phyloP scores from a whole-genome alignment of 2,888 invertebrate species.

The Chrysodeixis includens region DNA sequence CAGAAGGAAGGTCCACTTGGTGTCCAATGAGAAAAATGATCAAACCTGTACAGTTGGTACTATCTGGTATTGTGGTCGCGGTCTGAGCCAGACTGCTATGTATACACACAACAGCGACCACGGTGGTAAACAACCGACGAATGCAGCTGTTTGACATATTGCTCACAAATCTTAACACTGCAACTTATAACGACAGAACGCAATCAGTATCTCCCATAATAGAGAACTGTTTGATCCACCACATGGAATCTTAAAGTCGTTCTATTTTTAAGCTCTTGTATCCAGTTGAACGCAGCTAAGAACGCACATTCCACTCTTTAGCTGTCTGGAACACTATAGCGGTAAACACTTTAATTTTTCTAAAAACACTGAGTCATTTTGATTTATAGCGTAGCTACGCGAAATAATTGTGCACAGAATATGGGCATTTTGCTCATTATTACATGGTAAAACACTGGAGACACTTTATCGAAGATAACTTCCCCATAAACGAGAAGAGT shows the following conservation, averaged over 20 bases:
- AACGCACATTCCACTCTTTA: slow-evolving; percentile 73
- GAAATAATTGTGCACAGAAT: slow-evolving; percentile 64
- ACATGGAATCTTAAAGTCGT: slow-evolving; percentile 62
- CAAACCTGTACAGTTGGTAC: slow-evolving; percentile 72
- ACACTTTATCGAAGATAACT: slow-evolving; percentile 41
- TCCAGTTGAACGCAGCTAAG: slow-evolving; percentile 63
- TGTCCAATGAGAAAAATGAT: slow-evolving; percentile 63
- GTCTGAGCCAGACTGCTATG: slow-evolving; percentile 44
- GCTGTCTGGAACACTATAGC: slow-evolving; percentile 71
- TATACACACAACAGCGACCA: slow-evolving; percentile 61
- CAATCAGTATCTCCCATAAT: slow-evolving; percentile 65
- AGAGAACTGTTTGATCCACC: slow-evolving; percentile 65
- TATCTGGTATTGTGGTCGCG: slow-evolving; percentile 55
- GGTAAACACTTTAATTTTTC: slow-evolving; percentile 75
- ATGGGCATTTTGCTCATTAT: slow-evolving; percentile 58
- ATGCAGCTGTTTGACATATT: slow-evolving; percentile 73
- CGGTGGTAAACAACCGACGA: slow-evolving; percentile 65
- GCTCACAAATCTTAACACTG: slow-evolving; percentile 59
- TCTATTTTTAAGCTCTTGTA: slow-evolving; percentile 71
- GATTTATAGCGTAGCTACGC: slow-evolving; percentile 67
- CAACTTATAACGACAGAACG: slow-evolving; percentile 61
- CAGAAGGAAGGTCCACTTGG: slow-evolving; percentile 58
- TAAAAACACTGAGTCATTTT: slow-evolving; percentile 82
- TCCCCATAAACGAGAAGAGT: slow-evolving; percentile 18
- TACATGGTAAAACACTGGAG: slow-evolving; percentile 58